A percentile compares a stretch with the other conserved stretches of the same genome.
These are phyloP conservation scores for Stenchaetothrips biformis DNA, from an alignment of 2,888 invertebrate species.

Conservation along the genomic window DNA sequence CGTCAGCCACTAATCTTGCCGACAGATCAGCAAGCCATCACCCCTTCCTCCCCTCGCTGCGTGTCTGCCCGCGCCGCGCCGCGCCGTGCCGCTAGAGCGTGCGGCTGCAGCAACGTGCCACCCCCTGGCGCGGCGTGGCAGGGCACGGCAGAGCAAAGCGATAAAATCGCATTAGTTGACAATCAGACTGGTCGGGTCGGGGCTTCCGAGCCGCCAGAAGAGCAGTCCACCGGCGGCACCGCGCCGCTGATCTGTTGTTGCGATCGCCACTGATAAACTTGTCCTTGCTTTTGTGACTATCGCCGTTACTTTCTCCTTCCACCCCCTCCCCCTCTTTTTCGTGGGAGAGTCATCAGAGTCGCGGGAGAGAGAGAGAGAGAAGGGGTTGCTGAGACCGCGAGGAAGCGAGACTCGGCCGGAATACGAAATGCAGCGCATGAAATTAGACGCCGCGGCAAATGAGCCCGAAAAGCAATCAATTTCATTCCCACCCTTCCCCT, in stretches of 20 bases:
- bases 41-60: not conserved
- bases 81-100: not conserved
- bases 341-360: not conserved
- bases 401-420: no score
- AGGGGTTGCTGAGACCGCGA: no score
- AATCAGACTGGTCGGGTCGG: not conserved
- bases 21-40: not conserved
- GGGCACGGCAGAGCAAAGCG: not conserved
- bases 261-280: slow-evolving; percentile 1
- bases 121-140: not conserved
- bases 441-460: not conserved
- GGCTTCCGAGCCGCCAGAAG: no score
- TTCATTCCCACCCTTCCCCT: not conserved
- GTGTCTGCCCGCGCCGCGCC: not conserved
- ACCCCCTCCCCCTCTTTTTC: not conserved
- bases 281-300: no score
- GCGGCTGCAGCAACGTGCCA: not conserved
- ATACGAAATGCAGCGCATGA: not conserved
- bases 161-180: slow-evolving; percentile 21
- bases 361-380: not conserved
- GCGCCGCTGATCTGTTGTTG: slow-evolving; percentile 4
- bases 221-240: not conserved
- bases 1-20: no score
- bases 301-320: not conserved
- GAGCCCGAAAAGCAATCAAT: not conserved